phyloP scores from a whole-genome alignment of 2,113 vertebrate species.

The Pica pica region DNA sequence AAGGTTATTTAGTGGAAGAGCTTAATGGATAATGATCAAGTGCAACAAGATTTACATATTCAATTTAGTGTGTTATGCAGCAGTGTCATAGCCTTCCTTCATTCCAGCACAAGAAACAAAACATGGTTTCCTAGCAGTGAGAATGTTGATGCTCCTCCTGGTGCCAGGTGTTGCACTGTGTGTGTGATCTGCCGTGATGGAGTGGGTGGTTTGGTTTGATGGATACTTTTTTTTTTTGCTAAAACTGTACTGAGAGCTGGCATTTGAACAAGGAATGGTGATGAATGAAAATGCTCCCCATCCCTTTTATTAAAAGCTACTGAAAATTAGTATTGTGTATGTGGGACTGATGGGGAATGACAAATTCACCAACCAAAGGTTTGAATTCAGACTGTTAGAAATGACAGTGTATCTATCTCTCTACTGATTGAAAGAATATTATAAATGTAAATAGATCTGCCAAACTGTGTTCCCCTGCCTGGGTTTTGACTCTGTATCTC shows the following conservation, averaged over 20 bases:
- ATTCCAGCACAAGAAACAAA: neutral
- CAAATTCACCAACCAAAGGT: neutral
- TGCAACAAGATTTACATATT: neutral
- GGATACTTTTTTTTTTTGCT: neutral
- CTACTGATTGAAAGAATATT: neutral
- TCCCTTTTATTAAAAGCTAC: neutral
- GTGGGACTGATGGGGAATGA: neutral
- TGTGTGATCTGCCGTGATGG: neutral
- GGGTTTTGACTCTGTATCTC: neutral
- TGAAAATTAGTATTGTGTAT: neutral
- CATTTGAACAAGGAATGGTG: neutral
- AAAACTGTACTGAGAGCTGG: neutral
- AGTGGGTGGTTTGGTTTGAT: neutral
- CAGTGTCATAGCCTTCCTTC: neutral
- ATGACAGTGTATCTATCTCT: neutral
- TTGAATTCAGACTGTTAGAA: neutral
- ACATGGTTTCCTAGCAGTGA: neutral
- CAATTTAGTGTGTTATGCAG: neutral
- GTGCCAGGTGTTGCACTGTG: rapidly evolving
- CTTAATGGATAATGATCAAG: neutral
- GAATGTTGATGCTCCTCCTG: neutral
- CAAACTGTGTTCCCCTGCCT: neutral
- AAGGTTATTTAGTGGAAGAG: neutral
- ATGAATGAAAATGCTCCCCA: neutral
- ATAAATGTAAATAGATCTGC: neutral